These are phyloP conservation scores for Ptychadena robeensis DNA, from an alignment of 2,797 vertebrate genomes.

Conservation along the genomic window DNA sequence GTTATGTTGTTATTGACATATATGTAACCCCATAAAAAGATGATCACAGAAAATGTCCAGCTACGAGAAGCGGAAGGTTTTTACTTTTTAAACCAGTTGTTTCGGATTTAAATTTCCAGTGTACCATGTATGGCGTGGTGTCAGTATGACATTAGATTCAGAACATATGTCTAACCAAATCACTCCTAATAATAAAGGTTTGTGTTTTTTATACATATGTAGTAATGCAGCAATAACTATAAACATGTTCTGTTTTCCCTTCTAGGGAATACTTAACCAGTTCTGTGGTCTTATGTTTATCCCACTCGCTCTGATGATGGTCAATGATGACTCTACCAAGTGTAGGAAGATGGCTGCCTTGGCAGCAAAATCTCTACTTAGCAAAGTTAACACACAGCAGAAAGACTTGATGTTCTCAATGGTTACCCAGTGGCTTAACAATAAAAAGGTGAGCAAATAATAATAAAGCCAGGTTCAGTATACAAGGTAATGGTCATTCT, in stretches of 20 bases:
- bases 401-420: conserved; percentile 84
- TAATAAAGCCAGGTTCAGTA: background rate
- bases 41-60: too few species aligned
- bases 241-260: background rate
- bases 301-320: conserved; percentile 86
- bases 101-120: too few species aligned
- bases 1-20: background rate
- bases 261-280: conserved; percentile 82
- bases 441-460: conserved; percentile 83
- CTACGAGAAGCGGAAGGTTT: too few species aligned
- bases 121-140: too few species aligned
- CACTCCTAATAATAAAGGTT: too few species aligned
- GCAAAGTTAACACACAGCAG: conserved; percentile 77
- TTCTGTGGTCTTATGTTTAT: conserved; percentile 89
- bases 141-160: too few species aligned
- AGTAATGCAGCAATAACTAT: background rate
- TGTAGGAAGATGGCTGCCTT: conserved; percentile 95
- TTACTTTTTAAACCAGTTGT: too few species aligned
- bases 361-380: conserved; percentile 84
- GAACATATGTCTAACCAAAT: too few species aligned
- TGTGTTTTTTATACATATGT: background rate
- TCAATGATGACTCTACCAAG: conserved; percentile 87
- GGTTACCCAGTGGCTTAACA: conserved; percentile 83
- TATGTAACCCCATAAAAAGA: background rate
- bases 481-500: too few species aligned